These are phyloP conservation scores for Psittacula echo DNA, from an alignment of 2,797 vertebrate genomes.

Conservation along the genomic window DNA sequence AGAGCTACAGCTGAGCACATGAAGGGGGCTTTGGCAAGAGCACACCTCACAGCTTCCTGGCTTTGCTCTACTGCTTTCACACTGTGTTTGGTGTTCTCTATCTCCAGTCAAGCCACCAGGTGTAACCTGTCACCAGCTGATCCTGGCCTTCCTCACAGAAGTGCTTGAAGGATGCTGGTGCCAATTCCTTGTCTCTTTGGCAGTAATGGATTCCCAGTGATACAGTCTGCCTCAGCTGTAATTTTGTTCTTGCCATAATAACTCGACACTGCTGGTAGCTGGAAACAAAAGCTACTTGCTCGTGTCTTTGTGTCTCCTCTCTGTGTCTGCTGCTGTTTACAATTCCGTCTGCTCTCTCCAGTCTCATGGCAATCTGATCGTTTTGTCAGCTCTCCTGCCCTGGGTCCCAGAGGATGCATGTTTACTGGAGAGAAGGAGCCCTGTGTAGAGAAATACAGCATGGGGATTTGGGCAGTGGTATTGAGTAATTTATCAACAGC, in stretches of 20 bases:
- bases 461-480: neutral
- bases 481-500: neutral
- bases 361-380: neutral
- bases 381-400: neutral
- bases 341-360: neutral
- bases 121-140: neutral
- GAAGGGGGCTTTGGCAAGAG: neutral
- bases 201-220: neutral
- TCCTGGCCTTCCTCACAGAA: neutral
- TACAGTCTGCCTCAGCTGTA: neutral
- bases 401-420: neutral
- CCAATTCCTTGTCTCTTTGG: neutral
- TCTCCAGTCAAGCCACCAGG: neutral
- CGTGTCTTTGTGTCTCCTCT: neutral
- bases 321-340: neutral
- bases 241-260: conserved; percentile 26
- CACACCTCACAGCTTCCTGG: neutral
- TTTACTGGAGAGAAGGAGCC: neutral
- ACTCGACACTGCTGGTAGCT: neutral
- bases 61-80: neutral
- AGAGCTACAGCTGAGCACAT: neutral
- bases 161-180: neutral
- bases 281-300: conserved; percentile 52
- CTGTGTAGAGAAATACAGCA: neutral
- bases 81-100: neutral